phyloP scores from a whole-genome alignment of 1,140 invertebrate genomes.

The Bradysia coprophila region DNA sequence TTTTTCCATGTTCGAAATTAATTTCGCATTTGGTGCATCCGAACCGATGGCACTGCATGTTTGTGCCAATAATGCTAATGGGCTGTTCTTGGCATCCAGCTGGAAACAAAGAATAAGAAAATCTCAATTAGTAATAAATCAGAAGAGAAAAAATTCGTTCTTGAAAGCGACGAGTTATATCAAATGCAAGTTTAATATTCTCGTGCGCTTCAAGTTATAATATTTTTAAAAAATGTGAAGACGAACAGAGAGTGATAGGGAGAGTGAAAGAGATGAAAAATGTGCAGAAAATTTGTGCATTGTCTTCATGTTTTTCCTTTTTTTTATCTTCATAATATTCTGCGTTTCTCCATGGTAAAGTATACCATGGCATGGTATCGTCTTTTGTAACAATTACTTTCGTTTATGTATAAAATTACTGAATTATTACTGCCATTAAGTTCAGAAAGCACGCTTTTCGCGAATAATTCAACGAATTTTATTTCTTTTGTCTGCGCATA shows the following conservation, averaged over 20 bases:
- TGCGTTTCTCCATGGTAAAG: not conserved
- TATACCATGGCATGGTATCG: not conserved
- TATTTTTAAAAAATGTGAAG: not conserved
- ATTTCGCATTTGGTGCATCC: constrained; percentile 52
- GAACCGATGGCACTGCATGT: constrained; percentile 92
- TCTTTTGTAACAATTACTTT: not conserved
- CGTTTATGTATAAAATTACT: not conserved
- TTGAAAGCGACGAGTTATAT: not conserved
- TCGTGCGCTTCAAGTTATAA: not conserved
- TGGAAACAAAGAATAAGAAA: constrained; percentile 39
- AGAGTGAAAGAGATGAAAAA: not conserved
- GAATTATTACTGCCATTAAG: not conserved
- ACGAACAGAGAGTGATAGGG: not conserved
- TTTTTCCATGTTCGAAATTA: constrained; percentile 47
- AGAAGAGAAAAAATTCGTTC: not conserved
- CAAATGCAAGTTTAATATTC: not conserved
- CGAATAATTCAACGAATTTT: not conserved
- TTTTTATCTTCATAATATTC: not conserved
- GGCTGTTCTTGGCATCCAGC: constrained; percentile 92
- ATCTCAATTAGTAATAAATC: constrained; percentile 18
- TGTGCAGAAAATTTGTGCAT: no score
- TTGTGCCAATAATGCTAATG: constrained; percentile 78
- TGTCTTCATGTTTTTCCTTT: no score
- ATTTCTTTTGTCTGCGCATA: not conserved
- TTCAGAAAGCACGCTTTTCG: not conserved